phyloP scores from a whole-genome alignment of 2,113 vertebrate genomes.

The Notarius lentiginosus region DNA sequence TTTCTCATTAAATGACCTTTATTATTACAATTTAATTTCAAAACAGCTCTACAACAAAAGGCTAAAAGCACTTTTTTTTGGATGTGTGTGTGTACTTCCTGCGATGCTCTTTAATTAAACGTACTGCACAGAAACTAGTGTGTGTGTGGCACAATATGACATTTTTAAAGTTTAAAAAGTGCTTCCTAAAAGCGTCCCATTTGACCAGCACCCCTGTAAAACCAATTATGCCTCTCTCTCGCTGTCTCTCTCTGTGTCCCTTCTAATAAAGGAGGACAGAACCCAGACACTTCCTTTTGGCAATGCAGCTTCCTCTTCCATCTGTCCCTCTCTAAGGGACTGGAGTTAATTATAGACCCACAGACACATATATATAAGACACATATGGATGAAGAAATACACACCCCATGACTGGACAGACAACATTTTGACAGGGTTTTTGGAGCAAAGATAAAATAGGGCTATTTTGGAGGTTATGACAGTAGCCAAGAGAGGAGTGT shows the following conservation, averaged over 20 bases:
- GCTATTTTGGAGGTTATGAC: conserved; percentile 26
- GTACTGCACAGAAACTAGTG: neutral
- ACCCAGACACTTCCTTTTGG: conserved; percentile 59
- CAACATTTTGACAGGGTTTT: conserved; percentile 46
- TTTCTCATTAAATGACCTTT: neutral
- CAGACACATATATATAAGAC: conserved; percentile 25
- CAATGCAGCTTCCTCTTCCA: conserved; percentile 59
- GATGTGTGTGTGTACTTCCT: conserved; percentile 28
- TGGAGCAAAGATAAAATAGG: conserved; percentile 24
- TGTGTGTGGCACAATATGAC: neutral
- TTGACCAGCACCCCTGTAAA: neutral
- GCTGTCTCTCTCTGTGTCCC: neutral
- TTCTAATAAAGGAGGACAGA: conserved; percentile 54
- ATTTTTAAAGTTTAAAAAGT: conserved; percentile 57
- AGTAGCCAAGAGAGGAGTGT: conserved; percentile 34
- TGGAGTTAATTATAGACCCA: conserved; percentile 48
- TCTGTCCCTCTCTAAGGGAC: conserved; percentile 57
- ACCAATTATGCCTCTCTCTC: neutral
- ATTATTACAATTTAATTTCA: conserved; percentile 8
- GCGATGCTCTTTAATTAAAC: conserved; percentile 4
- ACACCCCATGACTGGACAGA: conserved; percentile 41
- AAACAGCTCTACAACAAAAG: neutral
- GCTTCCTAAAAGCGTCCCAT: conserved; percentile 18
- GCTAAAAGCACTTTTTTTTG: conserved; percentile 6
- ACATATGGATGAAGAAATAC: conserved; percentile 27